Conservation (phyloP, 2,113 vertebrate genomes). For the Eulacestoma nigropectus region DNA sequence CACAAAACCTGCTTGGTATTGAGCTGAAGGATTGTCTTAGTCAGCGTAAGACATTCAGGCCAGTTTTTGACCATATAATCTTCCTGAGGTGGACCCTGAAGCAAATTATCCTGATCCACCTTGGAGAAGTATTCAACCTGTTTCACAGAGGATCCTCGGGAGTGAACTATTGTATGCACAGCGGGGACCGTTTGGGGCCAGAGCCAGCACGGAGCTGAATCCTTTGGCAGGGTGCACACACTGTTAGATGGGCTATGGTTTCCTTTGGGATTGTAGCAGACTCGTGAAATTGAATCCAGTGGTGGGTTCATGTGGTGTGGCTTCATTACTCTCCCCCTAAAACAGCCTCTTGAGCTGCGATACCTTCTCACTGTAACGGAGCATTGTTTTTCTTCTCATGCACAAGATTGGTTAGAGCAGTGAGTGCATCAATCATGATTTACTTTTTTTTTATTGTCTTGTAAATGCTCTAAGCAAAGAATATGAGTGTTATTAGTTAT, state of each 20-base stretch:
- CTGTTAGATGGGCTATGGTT: neutral
- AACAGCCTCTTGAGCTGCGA: neutral
- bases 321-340: neutral
- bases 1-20: neutral
- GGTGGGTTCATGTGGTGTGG: neutral
- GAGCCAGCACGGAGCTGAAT: neutral
- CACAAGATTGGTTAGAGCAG: neutral
- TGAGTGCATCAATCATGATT: neutral
- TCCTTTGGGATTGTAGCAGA: neutral
- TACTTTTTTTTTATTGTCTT: slow-evolving; percentile 6
- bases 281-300: neutral
- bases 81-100: neutral
- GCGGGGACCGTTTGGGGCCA: neutral
- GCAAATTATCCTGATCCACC: neutral
- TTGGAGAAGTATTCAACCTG: neutral
- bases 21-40: neutral
- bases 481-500: neutral
- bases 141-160: neutral
- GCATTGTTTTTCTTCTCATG: neutral
- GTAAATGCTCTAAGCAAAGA: slow-evolving; percentile 36
- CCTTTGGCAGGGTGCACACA: neutral
- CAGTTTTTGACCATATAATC: neutral
- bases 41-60: neutral
- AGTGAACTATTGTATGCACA: accelerated
- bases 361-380: neutral